Evolutionary conservation across 2,113 vertebrate species (phyloP), one percentile per base, ranked within the genome.

Genomic region (Colossoma macropomum): DNA sequence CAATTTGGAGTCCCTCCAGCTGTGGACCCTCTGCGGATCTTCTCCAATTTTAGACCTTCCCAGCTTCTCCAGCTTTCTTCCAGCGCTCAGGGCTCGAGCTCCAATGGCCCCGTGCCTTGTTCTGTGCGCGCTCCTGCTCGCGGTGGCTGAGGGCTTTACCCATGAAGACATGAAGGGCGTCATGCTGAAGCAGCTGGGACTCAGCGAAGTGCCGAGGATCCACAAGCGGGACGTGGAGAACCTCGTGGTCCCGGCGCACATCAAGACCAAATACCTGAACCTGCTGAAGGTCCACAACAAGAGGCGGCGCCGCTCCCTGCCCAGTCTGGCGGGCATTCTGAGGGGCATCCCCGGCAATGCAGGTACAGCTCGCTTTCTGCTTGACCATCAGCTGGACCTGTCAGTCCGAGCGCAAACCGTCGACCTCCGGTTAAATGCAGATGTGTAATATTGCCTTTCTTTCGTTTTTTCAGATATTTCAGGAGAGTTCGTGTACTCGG

Each of bases 311-410:
- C 94, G 96, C 73, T 94, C 96, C 13, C 80, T 96, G 73, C 96
- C 97, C 0, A 98, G 96, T 85, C 87, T 97, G 85, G 96, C 95
- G 0, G 94, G 96, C 79, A 97, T 98, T 85, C 89, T 98, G 82
- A 94, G 95, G 80, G 96, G 94, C 4, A 95, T 96, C 84, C 93
- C 95, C 1, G 96, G 96, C 41, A 95, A 94, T 23, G 85, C 96
- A 95, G 97, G 96, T 97, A 93, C 7, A 30, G 7, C 59, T 27
- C 59, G 8, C 21, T 59, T 6, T 59, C 21, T 59, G 1, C 50
- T 52, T 50, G 8, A 12, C 45, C 45, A 50, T 15, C 45, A 50
- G 11, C 45, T 50, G 11, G n/a, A n/a, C n/a, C n/a, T n/a, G n/a
- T n/a, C n/a, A n/a, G n/a, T 50, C 45, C 13, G 45, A 12, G 45